Conservation (phyloP, 2,113 vertebrate genomes). For the Odobenus rosmarus region DNA sequence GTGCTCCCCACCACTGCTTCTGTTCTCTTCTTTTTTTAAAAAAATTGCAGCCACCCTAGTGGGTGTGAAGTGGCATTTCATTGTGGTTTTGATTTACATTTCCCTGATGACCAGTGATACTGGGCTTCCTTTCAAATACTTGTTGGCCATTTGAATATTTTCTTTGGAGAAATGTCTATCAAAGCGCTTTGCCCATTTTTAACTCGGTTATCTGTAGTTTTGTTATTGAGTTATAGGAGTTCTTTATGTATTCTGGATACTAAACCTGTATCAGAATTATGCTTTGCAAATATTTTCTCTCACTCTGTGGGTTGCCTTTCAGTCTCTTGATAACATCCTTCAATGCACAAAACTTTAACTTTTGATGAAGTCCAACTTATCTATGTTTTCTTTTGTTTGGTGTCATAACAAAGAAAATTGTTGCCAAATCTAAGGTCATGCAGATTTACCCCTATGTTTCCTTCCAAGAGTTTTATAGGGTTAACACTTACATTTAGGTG, state of each 20-base stretch:
- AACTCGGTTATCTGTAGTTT: not conserved
- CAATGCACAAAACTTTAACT: not conserved
- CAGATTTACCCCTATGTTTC: not conserved
- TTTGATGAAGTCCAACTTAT: not conserved
- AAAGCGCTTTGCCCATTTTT: not conserved
- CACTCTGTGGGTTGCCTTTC: not conserved
- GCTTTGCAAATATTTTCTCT: not conserved
- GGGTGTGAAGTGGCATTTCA: not conserved
- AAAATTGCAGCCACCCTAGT: rapidly evolving
- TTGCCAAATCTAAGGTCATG: not conserved
- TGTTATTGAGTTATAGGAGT: not conserved
- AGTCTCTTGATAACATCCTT: not conserved
- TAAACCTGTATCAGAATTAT: not conserved
- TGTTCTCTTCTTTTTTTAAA: not conserved
- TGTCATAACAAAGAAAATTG: not conserved
- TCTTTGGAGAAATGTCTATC: not conserved
- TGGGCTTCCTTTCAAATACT: not conserved
- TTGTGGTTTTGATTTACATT: not conserved
- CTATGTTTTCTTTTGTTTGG: not conserved
- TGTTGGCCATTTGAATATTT: not conserved
- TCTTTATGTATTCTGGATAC: not conserved
- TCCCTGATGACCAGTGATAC: rapidly evolving
- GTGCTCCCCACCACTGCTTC: not conserved
- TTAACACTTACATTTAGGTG: not conserved
- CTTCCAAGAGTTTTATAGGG: not conserved